phyloP scores from a whole-genome alignment of 2,888 invertebrate species.

The Lasiommata megera region DNA sequence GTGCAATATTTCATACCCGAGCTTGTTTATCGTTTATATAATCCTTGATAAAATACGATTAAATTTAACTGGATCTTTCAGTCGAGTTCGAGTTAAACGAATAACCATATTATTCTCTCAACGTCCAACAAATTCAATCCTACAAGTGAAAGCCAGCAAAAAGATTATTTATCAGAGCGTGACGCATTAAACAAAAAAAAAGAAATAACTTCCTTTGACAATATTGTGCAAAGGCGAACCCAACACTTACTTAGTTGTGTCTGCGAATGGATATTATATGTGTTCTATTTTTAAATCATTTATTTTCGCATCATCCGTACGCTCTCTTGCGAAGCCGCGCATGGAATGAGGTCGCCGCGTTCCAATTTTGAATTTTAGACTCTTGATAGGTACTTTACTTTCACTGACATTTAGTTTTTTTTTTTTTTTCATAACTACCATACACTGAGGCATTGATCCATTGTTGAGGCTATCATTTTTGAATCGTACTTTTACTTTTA shows the following conservation, averaged over 20 bases:
- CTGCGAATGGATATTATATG: conserved; percentile 24
- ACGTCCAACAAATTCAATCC: conserved; percentile 56
- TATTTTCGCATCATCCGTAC: conserved; percentile 61
- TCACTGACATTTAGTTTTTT: conserved; percentile 48
- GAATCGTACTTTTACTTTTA: neutral
- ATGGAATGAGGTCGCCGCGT: conserved; percentile 70
- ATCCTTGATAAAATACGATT: no score
- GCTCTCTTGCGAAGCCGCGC: conserved; percentile 58
- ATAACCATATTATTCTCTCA: conserved; percentile 42
- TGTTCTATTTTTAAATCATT: conserved; percentile 51
- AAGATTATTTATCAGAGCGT: conserved; percentile 67
- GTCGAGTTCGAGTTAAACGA: conserved; percentile 5
- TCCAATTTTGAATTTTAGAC: conserved; percentile 76
- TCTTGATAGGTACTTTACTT: conserved; percentile 56
- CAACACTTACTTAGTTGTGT: neutral
- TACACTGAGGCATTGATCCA: neutral
- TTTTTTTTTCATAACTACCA: conserved; percentile 18
- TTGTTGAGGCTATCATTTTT: neutral
- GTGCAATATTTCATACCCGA: no score
- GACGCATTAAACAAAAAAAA: conserved; percentile 38
- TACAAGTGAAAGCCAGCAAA: conserved; percentile 66
- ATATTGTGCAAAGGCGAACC: conserved; percentile 14
- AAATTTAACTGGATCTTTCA: neutral
- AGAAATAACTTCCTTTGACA: conserved; percentile 29
- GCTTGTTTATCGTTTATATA: no score